Percentiles rank a stretch among this genome's conserved stretches.
phyloP scores from a whole-genome alignment of 2,797 vertebrate genomes.

The Tadarida brasiliensis region DNA sequence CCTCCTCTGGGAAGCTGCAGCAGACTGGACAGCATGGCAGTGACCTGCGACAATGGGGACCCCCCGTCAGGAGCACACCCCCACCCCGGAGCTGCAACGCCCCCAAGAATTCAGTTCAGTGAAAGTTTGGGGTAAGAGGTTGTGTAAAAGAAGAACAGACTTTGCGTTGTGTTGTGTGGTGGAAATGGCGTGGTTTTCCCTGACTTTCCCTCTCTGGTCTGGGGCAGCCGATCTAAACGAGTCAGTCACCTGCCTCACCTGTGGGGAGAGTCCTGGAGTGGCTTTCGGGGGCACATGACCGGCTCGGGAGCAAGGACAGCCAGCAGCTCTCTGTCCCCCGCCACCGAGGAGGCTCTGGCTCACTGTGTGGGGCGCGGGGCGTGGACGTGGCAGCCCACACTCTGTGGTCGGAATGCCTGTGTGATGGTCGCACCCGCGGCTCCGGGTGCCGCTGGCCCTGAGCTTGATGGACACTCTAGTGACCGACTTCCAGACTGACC shows the following conservation, averaged over 20 bases:
- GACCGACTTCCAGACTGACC: rapidly evolving
- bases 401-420: rapidly evolving
- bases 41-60: no score
- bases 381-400: neutral
- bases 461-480: neutral
- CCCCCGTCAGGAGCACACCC: no score
- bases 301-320: neutral
- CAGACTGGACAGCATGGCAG: no score
- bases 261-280: rapidly evolving
- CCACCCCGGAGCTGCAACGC: no score
- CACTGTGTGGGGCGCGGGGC: neutral
- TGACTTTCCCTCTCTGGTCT: neutral
- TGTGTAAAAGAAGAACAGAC: neutral
- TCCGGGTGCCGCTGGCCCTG: rapidly evolving
- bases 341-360: neutral
- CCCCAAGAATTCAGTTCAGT: neutral
- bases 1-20: neutral
- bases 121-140: neutral
- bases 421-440: rapidly evolving
- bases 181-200: no score
- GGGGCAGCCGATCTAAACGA: neutral
- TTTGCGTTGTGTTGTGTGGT: neutral
- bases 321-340: neutral
- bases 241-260: neutral
- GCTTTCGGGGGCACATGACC: rapidly evolving